Percentiles rank a stretch among this genome's conserved stretches.
Conservation (phyloP, 2,888 invertebrate genomes). For the Pecten maximus region DNA sequence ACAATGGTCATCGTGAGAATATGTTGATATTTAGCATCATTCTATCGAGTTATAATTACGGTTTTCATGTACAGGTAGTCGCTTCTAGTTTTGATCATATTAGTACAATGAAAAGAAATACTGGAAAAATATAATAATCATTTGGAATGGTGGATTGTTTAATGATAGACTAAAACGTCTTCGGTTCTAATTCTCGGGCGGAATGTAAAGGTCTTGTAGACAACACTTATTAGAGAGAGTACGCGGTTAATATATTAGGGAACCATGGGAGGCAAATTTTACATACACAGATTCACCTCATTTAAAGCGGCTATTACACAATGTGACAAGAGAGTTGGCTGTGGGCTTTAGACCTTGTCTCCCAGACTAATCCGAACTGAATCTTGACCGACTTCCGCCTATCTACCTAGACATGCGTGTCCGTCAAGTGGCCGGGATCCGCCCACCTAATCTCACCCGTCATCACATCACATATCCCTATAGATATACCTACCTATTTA, state of each 20-base stretch:
- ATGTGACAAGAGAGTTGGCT: neutral
- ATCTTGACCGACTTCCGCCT: neutral
- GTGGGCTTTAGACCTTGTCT: neutral
- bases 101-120: too few species aligned
- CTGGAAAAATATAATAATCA: too few species aligned
- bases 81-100: too few species aligned
- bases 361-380: neutral
- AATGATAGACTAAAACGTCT: too few species aligned
- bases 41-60: too few species aligned
- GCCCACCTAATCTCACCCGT: neutral
- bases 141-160: too few species aligned
- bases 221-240: too few species aligned
- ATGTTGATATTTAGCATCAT: too few species aligned
- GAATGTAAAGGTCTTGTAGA: too few species aligned
- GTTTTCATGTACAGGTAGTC: too few species aligned
- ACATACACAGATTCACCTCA: neutral
- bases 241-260: neutral
- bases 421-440: neutral
- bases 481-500: neutral
- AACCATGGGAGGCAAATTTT: neutral
- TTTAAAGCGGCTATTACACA: neutral
- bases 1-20: too few species aligned
- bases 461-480: neutral
- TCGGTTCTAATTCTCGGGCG: too few species aligned
- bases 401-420: constrained; percentile 24